phyloP scores from a whole-genome alignment of 2,797 vertebrate species.

The Cynopterus sphinx region DNA sequence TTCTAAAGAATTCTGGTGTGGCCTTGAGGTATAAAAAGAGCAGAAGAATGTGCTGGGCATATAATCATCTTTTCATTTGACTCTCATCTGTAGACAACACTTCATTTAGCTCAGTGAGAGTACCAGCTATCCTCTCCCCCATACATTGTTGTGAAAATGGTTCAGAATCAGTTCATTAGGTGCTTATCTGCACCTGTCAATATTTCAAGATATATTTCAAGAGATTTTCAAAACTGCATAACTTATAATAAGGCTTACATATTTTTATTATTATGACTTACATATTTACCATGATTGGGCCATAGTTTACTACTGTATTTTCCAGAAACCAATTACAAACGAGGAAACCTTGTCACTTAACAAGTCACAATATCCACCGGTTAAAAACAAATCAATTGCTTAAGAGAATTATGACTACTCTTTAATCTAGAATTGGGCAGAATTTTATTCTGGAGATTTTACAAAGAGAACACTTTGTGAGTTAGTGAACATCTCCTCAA shows the following conservation, averaged over 20 bases:
- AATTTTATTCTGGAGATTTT: slow-evolving; percentile 24
- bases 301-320: background rate
- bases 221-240: background rate
- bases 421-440: background rate
- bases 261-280: background rate
- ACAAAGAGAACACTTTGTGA: background rate
- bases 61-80: background rate
- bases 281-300: background rate
- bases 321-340: background rate
- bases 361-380: background rate
- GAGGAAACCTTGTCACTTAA: background rate
- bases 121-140: background rate
- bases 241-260: background rate
- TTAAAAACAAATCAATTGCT: background rate
- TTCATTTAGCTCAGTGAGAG: background rate
- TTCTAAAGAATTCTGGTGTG: background rate
- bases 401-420: background rate
- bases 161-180: background rate
- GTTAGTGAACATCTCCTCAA: background rate
- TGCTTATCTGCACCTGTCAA: background rate
- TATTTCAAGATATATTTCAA: background rate
- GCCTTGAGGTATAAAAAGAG: background rate
- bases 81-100: background rate
- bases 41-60: background rate
- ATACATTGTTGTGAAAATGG: background rate